phyloP scores from a whole-genome alignment of 2,797 vertebrate species.

The Poeciliopsis gracilis region DNA sequence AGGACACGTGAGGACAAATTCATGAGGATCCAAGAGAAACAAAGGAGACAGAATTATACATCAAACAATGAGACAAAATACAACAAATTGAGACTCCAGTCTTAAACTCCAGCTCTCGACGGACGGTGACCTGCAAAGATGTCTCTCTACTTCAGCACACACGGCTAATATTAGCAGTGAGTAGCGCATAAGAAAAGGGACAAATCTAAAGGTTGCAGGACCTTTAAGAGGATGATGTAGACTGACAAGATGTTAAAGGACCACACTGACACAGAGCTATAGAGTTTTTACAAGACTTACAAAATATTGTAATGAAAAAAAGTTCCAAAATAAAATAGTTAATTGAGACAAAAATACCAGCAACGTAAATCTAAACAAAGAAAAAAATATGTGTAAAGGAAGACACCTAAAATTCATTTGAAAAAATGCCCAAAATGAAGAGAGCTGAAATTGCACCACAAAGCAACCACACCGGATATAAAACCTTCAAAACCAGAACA shows the following conservation, averaged over 20 bases:
- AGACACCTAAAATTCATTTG: neutral
- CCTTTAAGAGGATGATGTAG: neutral
- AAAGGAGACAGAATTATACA: neutral
- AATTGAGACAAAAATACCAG: neutral
- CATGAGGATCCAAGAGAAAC: neutral
- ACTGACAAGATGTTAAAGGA: neutral
- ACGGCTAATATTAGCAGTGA: too few relatives aligned
- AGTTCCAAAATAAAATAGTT: neutral
- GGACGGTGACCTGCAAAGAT: too few relatives aligned
- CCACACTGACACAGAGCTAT: neutral
- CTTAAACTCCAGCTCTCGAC: too few relatives aligned
- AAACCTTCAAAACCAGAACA: neutral
- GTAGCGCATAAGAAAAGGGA: too few relatives aligned
- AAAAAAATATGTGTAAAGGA: neutral
- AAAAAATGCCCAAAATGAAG: neutral
- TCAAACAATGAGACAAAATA: neutral
- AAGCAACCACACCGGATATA: neutral
- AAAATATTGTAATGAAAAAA: neutral
- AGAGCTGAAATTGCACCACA: neutral
- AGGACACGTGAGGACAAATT: constrained; percentile 10
- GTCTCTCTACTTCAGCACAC: too few relatives aligned
- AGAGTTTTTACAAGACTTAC: neutral
- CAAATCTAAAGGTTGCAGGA: too few relatives aligned
- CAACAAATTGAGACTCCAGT: neutral
- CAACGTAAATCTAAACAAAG: neutral